Conservation (phyloP, 2,113 vertebrate species). For the Papio anubis region DNA sequence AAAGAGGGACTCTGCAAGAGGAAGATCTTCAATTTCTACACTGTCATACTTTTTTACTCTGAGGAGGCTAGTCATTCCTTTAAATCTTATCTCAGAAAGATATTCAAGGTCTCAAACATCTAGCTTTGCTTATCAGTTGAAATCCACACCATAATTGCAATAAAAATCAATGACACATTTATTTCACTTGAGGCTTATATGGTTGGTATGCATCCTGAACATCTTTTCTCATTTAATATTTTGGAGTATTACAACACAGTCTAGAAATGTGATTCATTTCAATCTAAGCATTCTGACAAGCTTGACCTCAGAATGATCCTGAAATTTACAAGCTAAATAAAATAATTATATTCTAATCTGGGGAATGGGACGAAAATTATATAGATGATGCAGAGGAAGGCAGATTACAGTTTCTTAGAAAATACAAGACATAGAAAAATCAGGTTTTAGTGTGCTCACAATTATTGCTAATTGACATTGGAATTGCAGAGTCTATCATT, state of each 20-base stretch:
- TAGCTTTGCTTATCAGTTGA: not conserved
- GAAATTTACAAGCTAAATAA: slow-evolving; percentile 58
- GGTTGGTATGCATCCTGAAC: not conserved
- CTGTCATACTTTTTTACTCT: not conserved
- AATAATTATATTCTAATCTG: slow-evolving; percentile 54
- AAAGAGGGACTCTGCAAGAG: not conserved
- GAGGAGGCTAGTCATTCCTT: not conserved
- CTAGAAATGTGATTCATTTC: slow-evolving; percentile 50
- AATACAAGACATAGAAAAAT: not conserved
- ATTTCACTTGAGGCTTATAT: not conserved
- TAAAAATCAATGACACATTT: slow-evolving; percentile 5
- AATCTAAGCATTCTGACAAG: slow-evolving; percentile 34
- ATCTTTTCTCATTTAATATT: not conserved
- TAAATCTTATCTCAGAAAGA: slow-evolving; percentile 30
- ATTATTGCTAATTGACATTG: not conserved
- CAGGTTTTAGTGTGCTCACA: not conserved
- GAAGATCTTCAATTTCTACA: not conserved
- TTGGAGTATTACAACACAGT: not conserved
- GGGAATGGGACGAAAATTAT: not conserved
- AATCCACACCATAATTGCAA: not conserved
- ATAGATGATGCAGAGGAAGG: not conserved
- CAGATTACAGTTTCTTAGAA: not conserved
- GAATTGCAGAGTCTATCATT: not conserved
- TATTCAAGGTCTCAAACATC: not conserved
- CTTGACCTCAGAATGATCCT: slow-evolving; percentile 48